Percentiles rank a stretch among this genome's conserved stretches.
Evolutionary conservation across 2,113 vertebrate genomes (phyloP).

Genomic region (Nettapus auritus): DNA sequence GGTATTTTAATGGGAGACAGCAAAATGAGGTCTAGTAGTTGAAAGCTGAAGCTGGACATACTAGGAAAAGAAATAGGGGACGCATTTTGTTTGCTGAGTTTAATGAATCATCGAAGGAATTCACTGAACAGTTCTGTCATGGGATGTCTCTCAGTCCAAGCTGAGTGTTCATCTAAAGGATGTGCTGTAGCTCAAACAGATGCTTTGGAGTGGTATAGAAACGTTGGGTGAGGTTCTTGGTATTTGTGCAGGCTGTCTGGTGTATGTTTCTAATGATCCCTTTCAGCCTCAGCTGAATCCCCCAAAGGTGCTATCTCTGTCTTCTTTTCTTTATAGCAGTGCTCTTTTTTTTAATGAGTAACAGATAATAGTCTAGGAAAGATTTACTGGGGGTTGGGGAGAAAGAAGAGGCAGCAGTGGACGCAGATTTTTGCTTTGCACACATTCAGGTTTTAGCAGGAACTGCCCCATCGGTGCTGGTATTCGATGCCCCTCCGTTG

Average conservation of each 20-base stretch:
- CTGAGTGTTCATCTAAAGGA: background rate
- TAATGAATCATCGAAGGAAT: background rate
- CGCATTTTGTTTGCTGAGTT: background rate
- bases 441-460: background rate
- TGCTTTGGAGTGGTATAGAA: background rate
- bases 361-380: background rate
- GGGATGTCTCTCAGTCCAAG: background rate
- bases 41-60: background rate
- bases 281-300: background rate
- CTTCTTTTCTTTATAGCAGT: background rate
- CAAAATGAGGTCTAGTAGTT: background rate
- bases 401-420: background rate
- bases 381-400: accelerated
- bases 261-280: background rate
- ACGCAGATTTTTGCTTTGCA: background rate
- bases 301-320: background rate
- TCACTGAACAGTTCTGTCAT: background rate
- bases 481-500: background rate
- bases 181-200: background rate
- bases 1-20: background rate
- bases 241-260: background rate
- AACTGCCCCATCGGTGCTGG: background rate
- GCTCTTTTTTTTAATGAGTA: background rate
- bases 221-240: background rate
- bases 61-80: background rate